Percentiles rank a stretch among this genome's conserved stretches.
These are phyloP conservation scores for Spilosoma lubricipeda DNA, from an alignment of 2,888 invertebrate species.

Conservation along the genomic window DNA sequence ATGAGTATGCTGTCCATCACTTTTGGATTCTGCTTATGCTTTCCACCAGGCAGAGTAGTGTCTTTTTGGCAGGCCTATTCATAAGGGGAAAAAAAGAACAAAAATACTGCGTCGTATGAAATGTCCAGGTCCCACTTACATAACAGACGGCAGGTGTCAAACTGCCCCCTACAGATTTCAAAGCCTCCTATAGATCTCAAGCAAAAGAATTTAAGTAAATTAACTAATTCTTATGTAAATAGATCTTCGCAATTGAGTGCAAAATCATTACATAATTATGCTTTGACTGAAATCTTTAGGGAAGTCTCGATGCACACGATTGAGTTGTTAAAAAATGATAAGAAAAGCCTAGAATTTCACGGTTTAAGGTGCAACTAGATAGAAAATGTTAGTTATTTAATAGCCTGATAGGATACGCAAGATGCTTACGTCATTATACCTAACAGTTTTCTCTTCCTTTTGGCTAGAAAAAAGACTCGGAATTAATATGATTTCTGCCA, in stretches of 20 bases:
- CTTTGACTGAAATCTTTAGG: neutral
- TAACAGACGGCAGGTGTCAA: too few species aligned
- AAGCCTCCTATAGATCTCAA: neutral
- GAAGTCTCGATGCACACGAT: constrained; percentile 10
- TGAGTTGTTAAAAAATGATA: constrained; percentile 5
- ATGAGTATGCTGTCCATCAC: too few species aligned
- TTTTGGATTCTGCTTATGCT: too few species aligned
- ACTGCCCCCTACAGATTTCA: too few species aligned
- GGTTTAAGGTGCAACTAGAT: neutral
- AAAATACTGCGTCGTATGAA: too few species aligned
- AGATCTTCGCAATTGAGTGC: neutral
- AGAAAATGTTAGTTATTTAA: neutral
- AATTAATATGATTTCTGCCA: too few species aligned
- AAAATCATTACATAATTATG: constrained; percentile 6
- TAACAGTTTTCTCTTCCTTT: neutral
- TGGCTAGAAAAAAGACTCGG: too few species aligned
- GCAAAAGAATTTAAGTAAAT: neutral
- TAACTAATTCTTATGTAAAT: neutral
- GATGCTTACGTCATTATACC: neutral
- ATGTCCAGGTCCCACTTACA: too few species aligned
- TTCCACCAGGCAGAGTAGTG: too few species aligned
- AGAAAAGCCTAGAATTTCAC: constrained; percentile 8
- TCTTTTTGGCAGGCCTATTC: too few species aligned
- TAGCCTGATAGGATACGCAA: neutral
- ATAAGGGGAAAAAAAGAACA: too few species aligned